These are phyloP conservation scores for Zoanthus sansibaricus DNA, from an alignment of 92 coral and sea anemone species.

Conservation along the genomic window DNA sequence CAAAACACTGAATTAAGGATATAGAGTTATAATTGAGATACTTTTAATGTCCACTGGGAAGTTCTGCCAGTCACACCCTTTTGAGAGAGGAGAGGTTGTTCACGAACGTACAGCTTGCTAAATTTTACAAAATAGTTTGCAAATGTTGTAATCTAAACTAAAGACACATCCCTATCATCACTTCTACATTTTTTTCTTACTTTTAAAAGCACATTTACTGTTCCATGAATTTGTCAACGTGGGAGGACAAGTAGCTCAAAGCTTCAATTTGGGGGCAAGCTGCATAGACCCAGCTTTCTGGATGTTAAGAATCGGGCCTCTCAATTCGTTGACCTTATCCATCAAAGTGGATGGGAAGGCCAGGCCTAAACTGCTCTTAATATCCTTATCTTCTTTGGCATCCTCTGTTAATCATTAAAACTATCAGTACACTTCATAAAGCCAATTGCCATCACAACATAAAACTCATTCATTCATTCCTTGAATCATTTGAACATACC, in stretches of 20 bases:
- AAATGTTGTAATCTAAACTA: not conserved
- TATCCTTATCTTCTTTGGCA: not conserved
- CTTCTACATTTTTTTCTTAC: not conserved
- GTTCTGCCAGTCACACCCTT: not conserved
- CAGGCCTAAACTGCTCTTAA: not conserved
- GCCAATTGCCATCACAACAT: not conserved
- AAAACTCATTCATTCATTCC: not conserved
- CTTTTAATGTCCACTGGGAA: too few species aligned
- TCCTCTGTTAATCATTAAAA: not conserved
- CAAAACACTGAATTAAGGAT: too few species aligned
- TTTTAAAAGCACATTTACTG: not conserved
- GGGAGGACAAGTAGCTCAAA: not conserved
- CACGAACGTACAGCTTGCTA: not conserved
- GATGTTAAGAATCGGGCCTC: not conserved
- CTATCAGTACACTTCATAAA: not conserved
- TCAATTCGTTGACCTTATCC: not conserved
- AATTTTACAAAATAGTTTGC: too few species aligned
- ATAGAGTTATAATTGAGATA: too few species aligned
- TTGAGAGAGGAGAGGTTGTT: not conserved
- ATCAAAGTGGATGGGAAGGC: not conserved
- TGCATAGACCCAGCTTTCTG: not conserved
- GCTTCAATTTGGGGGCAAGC: not conserved
- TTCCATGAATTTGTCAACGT: not conserved
- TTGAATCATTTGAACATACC: not conserved
- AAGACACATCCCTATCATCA: not conserved